A percentile compares a stretch with the other conserved stretches of the same genome.
phyloP scores from a whole-genome alignment of 2,113 vertebrate genomes.

The Catharus fuscescens region DNA sequence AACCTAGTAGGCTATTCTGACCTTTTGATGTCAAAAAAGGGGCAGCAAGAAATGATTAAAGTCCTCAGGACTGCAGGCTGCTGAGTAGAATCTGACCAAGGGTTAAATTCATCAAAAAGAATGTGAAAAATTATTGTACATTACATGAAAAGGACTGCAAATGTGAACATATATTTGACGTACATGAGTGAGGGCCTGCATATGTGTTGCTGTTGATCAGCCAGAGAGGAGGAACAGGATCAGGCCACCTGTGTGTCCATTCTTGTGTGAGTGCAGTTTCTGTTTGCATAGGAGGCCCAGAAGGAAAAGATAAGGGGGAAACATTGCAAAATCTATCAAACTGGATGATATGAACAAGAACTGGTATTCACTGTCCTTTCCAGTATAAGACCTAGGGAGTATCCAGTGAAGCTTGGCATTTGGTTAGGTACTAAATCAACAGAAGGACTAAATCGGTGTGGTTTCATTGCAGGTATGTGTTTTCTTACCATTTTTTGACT shows the following conservation, averaged over 20 bases:
- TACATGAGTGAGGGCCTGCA: rapidly evolving
- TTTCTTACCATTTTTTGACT: background rate
- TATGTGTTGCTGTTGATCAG: background rate
- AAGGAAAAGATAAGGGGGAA: background rate
- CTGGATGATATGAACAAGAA: rapidly evolving
- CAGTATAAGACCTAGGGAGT: background rate
- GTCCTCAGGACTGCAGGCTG: background rate
- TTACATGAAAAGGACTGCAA: background rate
- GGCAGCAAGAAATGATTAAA: background rate
- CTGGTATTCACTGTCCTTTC: background rate
- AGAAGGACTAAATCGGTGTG: rapidly evolving
- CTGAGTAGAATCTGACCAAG: background rate
- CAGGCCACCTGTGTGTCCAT: background rate
- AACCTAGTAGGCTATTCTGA: background rate
- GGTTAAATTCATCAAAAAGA: background rate
- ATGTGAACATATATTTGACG: background rate
- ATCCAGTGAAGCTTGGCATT: background rate
- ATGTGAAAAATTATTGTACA: background rate
- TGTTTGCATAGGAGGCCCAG: background rate
- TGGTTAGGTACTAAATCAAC: background rate
- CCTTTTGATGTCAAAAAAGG: background rate
- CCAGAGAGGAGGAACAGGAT: background rate
- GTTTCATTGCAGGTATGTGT: background rate
- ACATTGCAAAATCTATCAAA: background rate
- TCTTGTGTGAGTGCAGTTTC: background rate